These are phyloP conservation scores for Semicossyphus pulcher DNA, from an alignment of 2,113 vertebrate genomes.

Conservation along the genomic window DNA sequence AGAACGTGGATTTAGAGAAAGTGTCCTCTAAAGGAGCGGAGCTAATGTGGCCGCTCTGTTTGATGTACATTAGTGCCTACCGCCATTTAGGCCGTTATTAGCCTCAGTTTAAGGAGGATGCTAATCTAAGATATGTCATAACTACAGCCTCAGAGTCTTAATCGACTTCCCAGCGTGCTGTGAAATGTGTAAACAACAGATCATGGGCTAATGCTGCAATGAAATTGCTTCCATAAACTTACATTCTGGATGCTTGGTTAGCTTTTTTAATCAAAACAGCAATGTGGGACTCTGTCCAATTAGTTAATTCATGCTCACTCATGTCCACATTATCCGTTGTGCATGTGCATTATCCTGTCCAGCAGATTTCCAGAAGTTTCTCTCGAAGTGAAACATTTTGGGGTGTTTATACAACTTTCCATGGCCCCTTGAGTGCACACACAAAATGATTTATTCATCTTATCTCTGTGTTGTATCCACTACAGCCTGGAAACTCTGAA, in stretches of 20 bases:
- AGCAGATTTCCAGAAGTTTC: constrained; percentile 31
- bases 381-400: constrained; percentile 4
- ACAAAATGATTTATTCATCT: constrained; percentile 45
- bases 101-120: constrained; percentile 42
- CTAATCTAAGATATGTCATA: constrained; percentile 59
- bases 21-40: constrained; percentile 30
- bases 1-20: constrained; percentile 30
- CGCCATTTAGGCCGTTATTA: constrained; percentile 58
- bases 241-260: constrained; percentile 22
- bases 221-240: constrained; percentile 57
- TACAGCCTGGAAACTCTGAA: constrained; percentile 41
- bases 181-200: constrained; percentile 59
- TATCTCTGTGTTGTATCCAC: constrained; percentile 44
- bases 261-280: constrained; percentile 29
- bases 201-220: constrained; percentile 53
- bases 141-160: constrained; percentile 39
- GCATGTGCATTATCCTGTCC: constrained; percentile 28
- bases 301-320: constrained; percentile 27
- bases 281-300: constrained; percentile 27
- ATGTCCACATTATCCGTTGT: constrained; percentile 9
- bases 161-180: constrained; percentile 49
- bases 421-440: constrained; percentile 8
- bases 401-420: constrained; percentile 12
- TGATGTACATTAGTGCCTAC: constrained; percentile 59
- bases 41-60: constrained; percentile 32